Evolutionary conservation across 2,797 vertebrate species (phyloP).

Genomic region (Sebastes paucispinis): DNA sequence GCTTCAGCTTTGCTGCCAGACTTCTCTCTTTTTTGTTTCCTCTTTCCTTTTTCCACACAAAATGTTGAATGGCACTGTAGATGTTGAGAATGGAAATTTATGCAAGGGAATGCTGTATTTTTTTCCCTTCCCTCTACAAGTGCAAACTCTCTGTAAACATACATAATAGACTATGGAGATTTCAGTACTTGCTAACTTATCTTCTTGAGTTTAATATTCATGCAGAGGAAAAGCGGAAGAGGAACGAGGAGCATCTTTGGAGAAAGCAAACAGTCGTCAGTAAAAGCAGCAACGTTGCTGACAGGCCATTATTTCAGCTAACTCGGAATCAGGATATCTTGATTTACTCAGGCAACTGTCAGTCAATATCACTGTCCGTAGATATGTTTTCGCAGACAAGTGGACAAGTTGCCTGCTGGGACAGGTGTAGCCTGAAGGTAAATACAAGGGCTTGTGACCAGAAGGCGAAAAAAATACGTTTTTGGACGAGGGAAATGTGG

Average conservation of each 20-base stretch:
- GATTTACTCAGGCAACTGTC: slow-evolving; percentile 58
- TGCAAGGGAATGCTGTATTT: slow-evolving; percentile 43
- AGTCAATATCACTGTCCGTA: slow-evolving; percentile 47
- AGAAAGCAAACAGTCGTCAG: slow-evolving; percentile 33
- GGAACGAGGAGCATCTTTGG: slow-evolving; percentile 15
- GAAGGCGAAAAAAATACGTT: slow-evolving; percentile 10
- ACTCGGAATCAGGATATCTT: slow-evolving; percentile 40
- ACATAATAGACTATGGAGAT: slow-evolving; percentile 53
- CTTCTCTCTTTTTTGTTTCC: slow-evolving; percentile 34
- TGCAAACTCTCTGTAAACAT: slow-evolving; percentile 54
- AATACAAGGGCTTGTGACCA: slow-evolving; percentile 32
- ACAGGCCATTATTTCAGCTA: slow-evolving; percentile 51
- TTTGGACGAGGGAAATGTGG: slow-evolving; percentile 4
- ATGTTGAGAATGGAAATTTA: slow-evolving; percentile 66
- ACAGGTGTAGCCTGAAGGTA: slow-evolving; percentile 34
- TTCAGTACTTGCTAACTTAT: slow-evolving; percentile 37
- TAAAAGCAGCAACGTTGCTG: slow-evolving; percentile 31
- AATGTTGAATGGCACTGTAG: slow-evolving; percentile 52
- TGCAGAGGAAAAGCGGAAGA: slow-evolving; percentile 2
- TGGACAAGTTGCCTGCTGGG: slow-evolving; percentile 31
- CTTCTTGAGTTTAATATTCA: slow-evolving; percentile 40
- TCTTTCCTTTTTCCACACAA: slow-evolving; percentile 33
- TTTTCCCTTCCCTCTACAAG: not conserved
- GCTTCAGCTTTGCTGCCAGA: slow-evolving; percentile 59
- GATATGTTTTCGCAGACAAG: slow-evolving; percentile 43